Evolutionary conservation across 2,888 invertebrate species (phyloP).

Genomic region (Drosophila villosipedis): DNA sequence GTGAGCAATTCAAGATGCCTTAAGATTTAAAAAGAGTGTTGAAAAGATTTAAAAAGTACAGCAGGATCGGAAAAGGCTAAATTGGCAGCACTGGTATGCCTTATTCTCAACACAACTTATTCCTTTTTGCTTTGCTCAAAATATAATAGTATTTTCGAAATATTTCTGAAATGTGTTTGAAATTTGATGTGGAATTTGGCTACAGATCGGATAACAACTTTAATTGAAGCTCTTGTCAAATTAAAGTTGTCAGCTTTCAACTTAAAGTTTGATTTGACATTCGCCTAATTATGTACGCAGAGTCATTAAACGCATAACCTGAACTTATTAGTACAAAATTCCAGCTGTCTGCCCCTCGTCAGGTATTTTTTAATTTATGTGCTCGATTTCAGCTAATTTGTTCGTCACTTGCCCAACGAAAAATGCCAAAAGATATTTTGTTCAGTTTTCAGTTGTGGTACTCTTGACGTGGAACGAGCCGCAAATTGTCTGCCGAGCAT

Average conservation of each 20-base stretch:
- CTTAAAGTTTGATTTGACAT: not conserved
- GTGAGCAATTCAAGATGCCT: no score
- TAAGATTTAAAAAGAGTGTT: not conserved
- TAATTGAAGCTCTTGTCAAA: constrained; percentile 1
- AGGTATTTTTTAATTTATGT: constrained; percentile 54
- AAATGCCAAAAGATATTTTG: constrained; percentile 41
- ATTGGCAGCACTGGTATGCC: fast-evolving
- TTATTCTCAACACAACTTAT: not conserved
- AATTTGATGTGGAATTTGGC: not conserved
- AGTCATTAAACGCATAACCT: constrained; percentile 10
- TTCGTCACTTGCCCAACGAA: constrained; percentile 69
- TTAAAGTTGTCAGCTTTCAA: constrained; percentile 6
- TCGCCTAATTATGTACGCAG: not conserved
- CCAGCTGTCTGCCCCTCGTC: constrained; percentile 53
- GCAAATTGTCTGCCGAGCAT: constrained; percentile 8
- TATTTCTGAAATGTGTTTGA: not conserved
- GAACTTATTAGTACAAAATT: constrained; percentile 29
- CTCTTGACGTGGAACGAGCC: constrained; percentile 34
- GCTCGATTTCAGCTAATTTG: constrained; percentile 74
- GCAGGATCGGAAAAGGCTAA: not conserved
- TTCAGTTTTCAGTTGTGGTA: constrained; percentile 2
- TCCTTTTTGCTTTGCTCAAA: not conserved
- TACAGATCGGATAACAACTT: not conserved
- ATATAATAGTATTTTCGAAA: not conserved
- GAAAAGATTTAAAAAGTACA: not conserved